Conservation (phyloP, 2,888 invertebrate species). For the Lampropteryx suffumata region DNA sequence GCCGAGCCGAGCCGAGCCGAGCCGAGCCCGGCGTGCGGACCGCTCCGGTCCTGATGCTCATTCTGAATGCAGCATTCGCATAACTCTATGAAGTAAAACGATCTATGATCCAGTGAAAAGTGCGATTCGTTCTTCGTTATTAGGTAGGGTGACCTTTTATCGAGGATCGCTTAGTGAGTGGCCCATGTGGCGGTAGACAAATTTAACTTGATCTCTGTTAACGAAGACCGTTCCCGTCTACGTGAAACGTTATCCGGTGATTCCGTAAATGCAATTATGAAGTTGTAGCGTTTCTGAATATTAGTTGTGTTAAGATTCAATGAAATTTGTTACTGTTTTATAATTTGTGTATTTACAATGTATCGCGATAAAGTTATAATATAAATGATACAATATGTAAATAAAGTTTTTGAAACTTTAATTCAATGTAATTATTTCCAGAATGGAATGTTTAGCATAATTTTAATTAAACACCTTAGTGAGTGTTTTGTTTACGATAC, state of each 20-base stretch:
- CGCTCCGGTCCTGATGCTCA: too few relatives aligned
- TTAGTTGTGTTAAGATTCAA: conserved; percentile 8
- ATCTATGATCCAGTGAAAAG: too few relatives aligned
- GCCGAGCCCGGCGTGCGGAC: too few relatives aligned
- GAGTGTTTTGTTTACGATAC: not conserved
- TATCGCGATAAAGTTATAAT: conserved; percentile 2
- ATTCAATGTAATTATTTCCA: conserved; percentile 10
- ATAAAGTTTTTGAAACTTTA: conserved; percentile 20
- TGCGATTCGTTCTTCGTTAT: too few relatives aligned
- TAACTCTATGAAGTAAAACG: too few relatives aligned
- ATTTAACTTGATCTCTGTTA: not conserved
- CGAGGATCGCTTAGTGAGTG: too few relatives aligned
- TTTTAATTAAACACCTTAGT: not conserved
- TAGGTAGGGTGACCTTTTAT: too few relatives aligned
- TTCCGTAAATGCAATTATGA: not conserved
- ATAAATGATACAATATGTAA: conserved; percentile 9
- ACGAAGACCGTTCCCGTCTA: conserved; percentile 24
- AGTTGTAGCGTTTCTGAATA: not conserved
- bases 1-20: too few relatives aligned
- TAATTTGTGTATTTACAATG: conserved; percentile 20
- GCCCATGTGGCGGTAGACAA: conserved; percentile 1
- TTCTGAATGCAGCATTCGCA: too few relatives aligned
- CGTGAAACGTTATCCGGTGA: not conserved
- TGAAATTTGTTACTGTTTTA: conserved; percentile 16
- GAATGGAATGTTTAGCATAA: conserved; percentile 14